A percentile compares a stretch with the other conserved stretches of the same genome.
Conservation (phyloP, 2,797 vertebrate species). For the Arnoldichthys spilopterus region DNA sequence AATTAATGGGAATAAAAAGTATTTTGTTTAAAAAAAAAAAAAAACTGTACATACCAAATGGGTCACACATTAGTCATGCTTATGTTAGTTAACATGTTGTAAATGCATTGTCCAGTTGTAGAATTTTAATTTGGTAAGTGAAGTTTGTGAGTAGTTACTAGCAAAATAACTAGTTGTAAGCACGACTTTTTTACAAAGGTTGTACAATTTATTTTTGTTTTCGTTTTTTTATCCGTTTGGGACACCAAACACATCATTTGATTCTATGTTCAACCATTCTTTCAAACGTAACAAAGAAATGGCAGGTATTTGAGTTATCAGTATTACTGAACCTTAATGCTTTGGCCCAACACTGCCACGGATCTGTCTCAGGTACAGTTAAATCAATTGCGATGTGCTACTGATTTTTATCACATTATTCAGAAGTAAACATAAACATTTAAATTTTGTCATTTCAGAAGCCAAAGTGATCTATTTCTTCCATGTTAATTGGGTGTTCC, state of each 20-base stretch:
- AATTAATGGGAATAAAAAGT: conserved; percentile 10
- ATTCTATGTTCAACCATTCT: conserved; percentile 1
- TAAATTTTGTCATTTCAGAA: conserved; percentile 25
- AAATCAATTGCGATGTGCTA: conserved; percentile 54
- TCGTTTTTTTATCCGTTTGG: background rate
- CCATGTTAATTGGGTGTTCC: conserved; percentile 16
- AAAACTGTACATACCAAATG: conserved; percentile 47
- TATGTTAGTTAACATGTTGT: conserved; percentile 38
- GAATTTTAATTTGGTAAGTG: conserved; percentile 27
- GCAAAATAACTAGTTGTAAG: conserved; percentile 16
- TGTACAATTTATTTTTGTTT: background rate
- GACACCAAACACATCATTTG: background rate
- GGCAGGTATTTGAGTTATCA: conserved; percentile 20
- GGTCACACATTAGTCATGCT: conserved; percentile 32
- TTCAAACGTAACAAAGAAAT: conserved; percentile 24
- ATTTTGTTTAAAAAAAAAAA: conserved; percentile 29
- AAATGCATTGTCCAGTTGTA: conserved; percentile 41
- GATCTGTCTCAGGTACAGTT: conserved; percentile 56
- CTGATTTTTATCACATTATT: conserved; percentile 43
- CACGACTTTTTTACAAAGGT: conserved; percentile 3
- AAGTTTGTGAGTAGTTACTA: conserved; percentile 25
- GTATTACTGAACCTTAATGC: conserved; percentile 32
- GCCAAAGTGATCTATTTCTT: conserved; percentile 34
- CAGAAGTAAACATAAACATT: conserved; percentile 36
- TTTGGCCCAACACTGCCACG: conserved; percentile 49